phyloP scores from a whole-genome alignment of 2,113 vertebrate genomes.

The Macrotis lagotis region DNA sequence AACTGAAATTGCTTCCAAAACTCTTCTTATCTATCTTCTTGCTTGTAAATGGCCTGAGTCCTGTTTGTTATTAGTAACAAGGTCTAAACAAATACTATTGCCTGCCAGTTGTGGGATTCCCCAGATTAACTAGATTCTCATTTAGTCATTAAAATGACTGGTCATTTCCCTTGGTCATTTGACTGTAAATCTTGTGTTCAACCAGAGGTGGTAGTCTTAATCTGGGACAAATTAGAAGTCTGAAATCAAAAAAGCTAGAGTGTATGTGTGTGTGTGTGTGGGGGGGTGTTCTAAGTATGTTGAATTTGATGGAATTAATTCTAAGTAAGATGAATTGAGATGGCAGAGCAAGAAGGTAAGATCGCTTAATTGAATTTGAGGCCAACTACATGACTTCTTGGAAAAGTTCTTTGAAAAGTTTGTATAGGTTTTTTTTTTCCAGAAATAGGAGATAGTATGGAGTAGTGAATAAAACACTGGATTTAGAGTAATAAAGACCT shows the following conservation, averaged over 20 bases:
- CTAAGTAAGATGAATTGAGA: background rate
- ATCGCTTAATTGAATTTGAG: background rate
- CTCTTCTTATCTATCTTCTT: background rate
- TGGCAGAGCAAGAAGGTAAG: background rate
- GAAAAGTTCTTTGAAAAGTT: background rate
- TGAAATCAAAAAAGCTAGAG: background rate
- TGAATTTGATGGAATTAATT: background rate
- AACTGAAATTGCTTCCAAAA: background rate
- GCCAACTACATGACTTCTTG: background rate
- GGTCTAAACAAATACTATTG: too few species aligned
- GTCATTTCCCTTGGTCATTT: background rate
- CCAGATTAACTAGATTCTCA: background rate
- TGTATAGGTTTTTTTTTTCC: background rate
- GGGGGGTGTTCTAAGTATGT: background rate
- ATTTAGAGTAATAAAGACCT: background rate
- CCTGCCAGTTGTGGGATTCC: background rate
- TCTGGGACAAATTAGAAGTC: background rate
- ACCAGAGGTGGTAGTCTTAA: slow-evolving; percentile 6
- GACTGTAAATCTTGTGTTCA: background rate
- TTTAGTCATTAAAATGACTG: background rate
- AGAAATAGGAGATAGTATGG: background rate
- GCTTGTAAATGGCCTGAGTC: background rate
- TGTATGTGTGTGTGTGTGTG: too few species aligned
- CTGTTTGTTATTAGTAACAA: background rate
- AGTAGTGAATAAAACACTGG: background rate